phyloP scores from a whole-genome alignment of 1,140 invertebrate species.

The Ceratina japonica region DNA sequence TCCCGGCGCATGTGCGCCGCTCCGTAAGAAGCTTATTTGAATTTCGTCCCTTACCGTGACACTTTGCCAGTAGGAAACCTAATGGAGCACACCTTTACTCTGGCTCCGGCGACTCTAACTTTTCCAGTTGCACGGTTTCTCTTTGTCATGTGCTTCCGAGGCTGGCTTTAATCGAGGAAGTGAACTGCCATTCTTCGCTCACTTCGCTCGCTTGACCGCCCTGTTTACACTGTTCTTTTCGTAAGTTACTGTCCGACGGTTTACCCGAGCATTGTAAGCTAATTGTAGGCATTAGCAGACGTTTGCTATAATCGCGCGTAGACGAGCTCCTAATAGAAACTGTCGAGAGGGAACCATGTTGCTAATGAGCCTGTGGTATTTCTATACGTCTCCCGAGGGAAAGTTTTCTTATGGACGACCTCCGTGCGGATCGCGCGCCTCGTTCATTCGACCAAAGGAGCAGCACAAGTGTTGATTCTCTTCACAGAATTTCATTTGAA shows the following conservation, averaged over 20 bases:
- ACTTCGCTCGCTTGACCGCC: too few relatives aligned
- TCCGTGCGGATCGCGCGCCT: too few relatives aligned
- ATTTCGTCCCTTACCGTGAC: background rate
- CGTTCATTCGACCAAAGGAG: too few relatives aligned
- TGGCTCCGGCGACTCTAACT: slow-evolving; percentile 11
- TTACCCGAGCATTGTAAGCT: too few relatives aligned
- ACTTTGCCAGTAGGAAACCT: slow-evolving; percentile 2
- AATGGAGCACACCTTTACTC: slow-evolving; percentile 19
- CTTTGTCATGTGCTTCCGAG: slow-evolving; percentile 35
- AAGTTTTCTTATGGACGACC: slow-evolving; percentile 1
- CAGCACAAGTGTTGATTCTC: background rate
- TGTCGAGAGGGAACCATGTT: slow-evolving; percentile 38
- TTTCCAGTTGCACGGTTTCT: too few relatives aligned
- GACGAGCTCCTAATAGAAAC: slow-evolving; percentile 42
- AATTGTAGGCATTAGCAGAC: background rate
- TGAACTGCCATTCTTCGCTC: too few relatives aligned
- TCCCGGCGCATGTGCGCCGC: background rate
- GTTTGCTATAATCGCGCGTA: slow-evolving; percentile 31
- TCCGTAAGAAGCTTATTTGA: slow-evolving; percentile 38
- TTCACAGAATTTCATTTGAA: slow-evolving; percentile 24
- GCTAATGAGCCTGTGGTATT: slow-evolving; percentile 45
- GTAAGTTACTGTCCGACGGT: too few relatives aligned
- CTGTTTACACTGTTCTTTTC: too few relatives aligned
- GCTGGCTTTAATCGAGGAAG: too few relatives aligned
- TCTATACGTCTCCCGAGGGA: slow-evolving; percentile 27